Evolutionary conservation across 2,797 vertebrate genomes (phyloP).

Genomic region (Peromyscus nudipes): DNA sequence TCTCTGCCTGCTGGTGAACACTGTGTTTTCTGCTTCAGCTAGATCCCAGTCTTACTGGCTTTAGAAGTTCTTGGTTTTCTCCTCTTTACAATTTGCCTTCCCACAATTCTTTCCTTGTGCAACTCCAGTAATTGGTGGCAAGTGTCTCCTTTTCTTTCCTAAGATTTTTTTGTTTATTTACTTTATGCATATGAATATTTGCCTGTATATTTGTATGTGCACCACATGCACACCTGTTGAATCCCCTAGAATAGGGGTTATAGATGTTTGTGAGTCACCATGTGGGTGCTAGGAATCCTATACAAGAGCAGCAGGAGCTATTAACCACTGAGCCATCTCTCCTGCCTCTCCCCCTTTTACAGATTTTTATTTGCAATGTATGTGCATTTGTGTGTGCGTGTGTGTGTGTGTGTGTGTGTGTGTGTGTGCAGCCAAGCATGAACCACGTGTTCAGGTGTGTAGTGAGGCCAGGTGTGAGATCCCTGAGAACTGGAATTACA

Average conservation of each 20-base stretch:
- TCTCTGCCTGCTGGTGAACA: not conserved
- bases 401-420: not conserved
- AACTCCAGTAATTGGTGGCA: not conserved
- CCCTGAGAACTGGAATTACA: not conserved
- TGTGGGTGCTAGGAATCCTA: not conserved
- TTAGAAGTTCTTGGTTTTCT: not conserved
- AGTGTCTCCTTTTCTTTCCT: not conserved
- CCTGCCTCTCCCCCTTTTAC: too few relatives aligned
- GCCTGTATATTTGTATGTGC: not conserved
- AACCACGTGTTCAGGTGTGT: not conserved
- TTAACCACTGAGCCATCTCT: not conserved
- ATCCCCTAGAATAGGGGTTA: not conserved
- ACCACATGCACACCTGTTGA: not conserved
- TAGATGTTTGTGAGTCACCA: not conserved
- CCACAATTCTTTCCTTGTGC: not conserved
- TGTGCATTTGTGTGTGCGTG: not conserved
- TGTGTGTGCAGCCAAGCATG: not conserved
- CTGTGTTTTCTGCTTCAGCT: not conserved
- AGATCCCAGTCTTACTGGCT: not conserved
- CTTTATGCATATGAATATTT: not conserved
- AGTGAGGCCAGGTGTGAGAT: not conserved
- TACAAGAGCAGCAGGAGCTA: not conserved
- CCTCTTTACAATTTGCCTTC: not conserved
- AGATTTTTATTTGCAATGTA: not conserved
- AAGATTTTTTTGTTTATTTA: not conserved